Evolutionary conservation across 1,140 invertebrate species (phyloP).

Genomic region (Bicyclus anynana): DNA sequence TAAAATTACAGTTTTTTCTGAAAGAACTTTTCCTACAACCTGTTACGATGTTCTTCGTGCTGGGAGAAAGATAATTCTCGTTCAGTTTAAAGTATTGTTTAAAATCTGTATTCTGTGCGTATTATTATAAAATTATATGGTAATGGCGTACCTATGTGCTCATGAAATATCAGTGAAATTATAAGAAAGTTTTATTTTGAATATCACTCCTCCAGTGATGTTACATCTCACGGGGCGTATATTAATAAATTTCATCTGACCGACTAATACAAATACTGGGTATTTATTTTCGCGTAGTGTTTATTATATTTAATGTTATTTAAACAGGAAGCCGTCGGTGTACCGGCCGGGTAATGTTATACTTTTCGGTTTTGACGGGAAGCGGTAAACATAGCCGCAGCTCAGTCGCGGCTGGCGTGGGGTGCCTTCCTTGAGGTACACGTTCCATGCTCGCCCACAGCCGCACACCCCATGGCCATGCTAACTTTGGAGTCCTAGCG

Average conservation of each 20-base stretch:
- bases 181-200: too few relatives aligned
- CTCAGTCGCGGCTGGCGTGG: not conserved
- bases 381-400: not conserved
- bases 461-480: too few relatives aligned
- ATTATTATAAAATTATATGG: too few relatives aligned
- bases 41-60: too few relatives aligned
- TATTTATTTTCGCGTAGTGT: slow-evolving; percentile 1
- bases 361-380: slow-evolving; percentile 3
- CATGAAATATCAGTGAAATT: too few relatives aligned
- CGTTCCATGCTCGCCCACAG: not conserved
- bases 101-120: too few relatives aligned
- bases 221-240: not conserved
- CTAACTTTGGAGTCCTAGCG: too few relatives aligned
- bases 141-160: too few relatives aligned
- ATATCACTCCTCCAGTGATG: not conserved
- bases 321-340: slow-evolving; percentile 3
- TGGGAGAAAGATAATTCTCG: too few relatives aligned
- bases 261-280: not conserved
- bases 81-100: too few relatives aligned
- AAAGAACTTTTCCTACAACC: too few relatives aligned
- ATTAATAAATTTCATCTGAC: not conserved
- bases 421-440: not conserved
- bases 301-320: slow-evolving; percentile 1
- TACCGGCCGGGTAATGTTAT: not conserved
- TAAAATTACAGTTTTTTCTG: too few relatives aligned